phyloP scores from a whole-genome alignment of 2,888 invertebrate genomes.

The Netelia fuscicornis region DNA sequence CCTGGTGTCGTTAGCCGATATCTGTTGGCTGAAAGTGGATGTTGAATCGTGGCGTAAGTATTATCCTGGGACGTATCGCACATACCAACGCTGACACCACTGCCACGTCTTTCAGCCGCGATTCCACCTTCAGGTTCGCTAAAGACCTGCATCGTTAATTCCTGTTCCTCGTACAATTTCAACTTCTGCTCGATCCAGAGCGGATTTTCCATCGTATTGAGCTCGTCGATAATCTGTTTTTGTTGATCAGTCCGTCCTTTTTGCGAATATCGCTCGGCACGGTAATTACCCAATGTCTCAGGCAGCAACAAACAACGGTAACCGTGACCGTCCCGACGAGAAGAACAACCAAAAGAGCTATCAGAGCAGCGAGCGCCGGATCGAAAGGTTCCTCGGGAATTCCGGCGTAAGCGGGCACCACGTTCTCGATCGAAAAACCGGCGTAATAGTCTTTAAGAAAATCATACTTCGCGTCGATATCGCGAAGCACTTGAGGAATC shows the following conservation, averaged over 20 bases:
- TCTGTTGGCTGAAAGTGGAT: constrained; percentile 85
- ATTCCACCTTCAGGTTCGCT: constrained; percentile 90
- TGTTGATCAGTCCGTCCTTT: constrained; percentile 94
- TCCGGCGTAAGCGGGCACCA: constrained; percentile 89
- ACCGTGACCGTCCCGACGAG: constrained; percentile 95
- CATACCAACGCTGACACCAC: constrained; percentile 84
- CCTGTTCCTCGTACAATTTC: constrained; percentile 96
- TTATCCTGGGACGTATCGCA: constrained; percentile 87
- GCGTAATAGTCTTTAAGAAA: constrained; percentile 92
- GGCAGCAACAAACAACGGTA: constrained; percentile 94
- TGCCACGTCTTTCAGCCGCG: constrained; percentile 86
- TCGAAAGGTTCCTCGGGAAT: constrained; percentile 92
- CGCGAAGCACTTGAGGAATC: constrained; percentile 92
- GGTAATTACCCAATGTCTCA: constrained; percentile 94
- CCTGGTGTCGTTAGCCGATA: constrained; percentile 83
- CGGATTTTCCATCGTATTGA: constrained; percentile 96
- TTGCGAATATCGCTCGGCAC: constrained; percentile 93
- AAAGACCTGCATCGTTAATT: constrained; percentile 97
- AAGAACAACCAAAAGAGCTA: constrained; percentile 93
- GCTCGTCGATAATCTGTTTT: constrained; percentile 93
- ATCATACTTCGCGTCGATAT: constrained; percentile 94
- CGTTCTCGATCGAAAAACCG: constrained; percentile 91
- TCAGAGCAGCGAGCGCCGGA: constrained; percentile 93
- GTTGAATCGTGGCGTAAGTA: constrained; percentile 93
- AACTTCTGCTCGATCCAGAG: constrained; percentile 97